These are phyloP conservation scores for Euura saliciscinereae DNA, from an alignment of 1,140 invertebrate species.

Conservation along the genomic window DNA sequence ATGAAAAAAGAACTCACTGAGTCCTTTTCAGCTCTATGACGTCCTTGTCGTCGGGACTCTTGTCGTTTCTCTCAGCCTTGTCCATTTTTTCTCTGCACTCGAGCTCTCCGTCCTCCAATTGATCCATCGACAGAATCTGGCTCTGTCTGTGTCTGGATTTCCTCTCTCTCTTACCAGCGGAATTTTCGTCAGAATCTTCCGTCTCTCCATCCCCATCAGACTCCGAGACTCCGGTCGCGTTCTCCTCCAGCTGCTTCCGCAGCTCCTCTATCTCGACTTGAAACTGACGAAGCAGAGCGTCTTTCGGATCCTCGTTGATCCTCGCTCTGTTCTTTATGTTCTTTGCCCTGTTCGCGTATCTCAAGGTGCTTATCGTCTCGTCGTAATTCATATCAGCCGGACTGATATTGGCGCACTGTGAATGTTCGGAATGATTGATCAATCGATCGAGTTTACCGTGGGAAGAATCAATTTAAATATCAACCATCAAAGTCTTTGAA, in stretches of 20 bases:
- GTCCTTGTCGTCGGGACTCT: slow-evolving; percentile 51
- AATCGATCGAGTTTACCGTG: too few relatives aligned
- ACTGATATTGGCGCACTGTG: slow-evolving; percentile 89
- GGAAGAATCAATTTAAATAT: slow-evolving; percentile 14
- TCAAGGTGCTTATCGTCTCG: slow-evolving; percentile 94
- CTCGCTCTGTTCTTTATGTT: slow-evolving; percentile 96
- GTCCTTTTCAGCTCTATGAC: slow-evolving; percentile 57
- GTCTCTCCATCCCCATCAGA: slow-evolving; percentile 50
- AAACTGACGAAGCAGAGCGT: slow-evolving; percentile 93
- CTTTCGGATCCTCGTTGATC: slow-evolving; percentile 98
- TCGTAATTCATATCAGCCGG: slow-evolving; percentile 97
- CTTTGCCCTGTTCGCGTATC: slow-evolving; percentile 97
- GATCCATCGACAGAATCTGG: slow-evolving; percentile 51
- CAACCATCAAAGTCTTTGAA: slow-evolving; percentile 94
- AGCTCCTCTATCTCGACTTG: slow-evolving; percentile 96
- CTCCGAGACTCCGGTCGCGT: slow-evolving; percentile 48
- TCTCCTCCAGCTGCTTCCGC: slow-evolving; percentile 81
- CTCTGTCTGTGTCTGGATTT: slow-evolving; percentile 44
- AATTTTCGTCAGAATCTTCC: slow-evolving; percentile 46
- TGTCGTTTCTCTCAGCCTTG: slow-evolving; percentile 52
- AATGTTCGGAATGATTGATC: slow-evolving; percentile 14
- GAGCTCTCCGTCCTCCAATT: slow-evolving; percentile 42
- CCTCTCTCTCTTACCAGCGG: slow-evolving; percentile 38
- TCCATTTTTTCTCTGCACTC: slow-evolving; percentile 48
- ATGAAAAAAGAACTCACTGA: slow-evolving; percentile 42